Percentiles rank a stretch among this genome's conserved stretches.
Conservation (phyloP, 2,113 vertebrate genomes). For the Corynorhinus townsendii region DNA sequence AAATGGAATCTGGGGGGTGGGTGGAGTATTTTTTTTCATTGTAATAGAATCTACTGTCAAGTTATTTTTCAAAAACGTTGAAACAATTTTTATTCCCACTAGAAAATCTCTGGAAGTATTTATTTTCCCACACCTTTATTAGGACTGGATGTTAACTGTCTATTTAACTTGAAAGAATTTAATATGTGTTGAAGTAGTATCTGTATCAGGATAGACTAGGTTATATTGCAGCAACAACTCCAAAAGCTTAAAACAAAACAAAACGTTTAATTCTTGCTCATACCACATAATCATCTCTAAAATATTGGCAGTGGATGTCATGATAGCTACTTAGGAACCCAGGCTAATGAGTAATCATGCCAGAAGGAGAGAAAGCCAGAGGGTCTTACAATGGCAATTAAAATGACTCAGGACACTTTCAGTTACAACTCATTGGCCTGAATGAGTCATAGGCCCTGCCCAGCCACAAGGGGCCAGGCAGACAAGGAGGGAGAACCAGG, state of each 20-base stretch:
- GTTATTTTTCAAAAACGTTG: background rate
- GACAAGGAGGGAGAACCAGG: background rate
- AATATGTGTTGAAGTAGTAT: background rate
- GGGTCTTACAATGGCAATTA: background rate
- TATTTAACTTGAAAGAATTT: slow-evolving; percentile 3
- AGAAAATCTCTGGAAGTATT: background rate
- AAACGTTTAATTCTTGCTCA: background rate
- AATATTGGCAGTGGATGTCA: background rate
- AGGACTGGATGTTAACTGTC: background rate
- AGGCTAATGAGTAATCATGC: background rate
- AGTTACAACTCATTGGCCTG: background rate
- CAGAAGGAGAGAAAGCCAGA: background rate
- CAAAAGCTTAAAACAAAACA: background rate
- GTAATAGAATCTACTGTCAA: background rate
- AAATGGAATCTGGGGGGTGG: background rate
- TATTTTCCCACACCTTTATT: background rate
- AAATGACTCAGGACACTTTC: background rate
- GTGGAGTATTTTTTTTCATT: background rate
- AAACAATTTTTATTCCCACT: background rate
- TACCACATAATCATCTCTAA: background rate
- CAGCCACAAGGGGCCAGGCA: background rate
- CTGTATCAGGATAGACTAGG: background rate
- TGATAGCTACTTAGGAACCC: background rate
- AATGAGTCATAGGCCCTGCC: background rate
- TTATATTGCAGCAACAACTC: background rate